Conservation (phyloP, 2,113 vertebrate species). For the Ceratotherium simum region DNA sequence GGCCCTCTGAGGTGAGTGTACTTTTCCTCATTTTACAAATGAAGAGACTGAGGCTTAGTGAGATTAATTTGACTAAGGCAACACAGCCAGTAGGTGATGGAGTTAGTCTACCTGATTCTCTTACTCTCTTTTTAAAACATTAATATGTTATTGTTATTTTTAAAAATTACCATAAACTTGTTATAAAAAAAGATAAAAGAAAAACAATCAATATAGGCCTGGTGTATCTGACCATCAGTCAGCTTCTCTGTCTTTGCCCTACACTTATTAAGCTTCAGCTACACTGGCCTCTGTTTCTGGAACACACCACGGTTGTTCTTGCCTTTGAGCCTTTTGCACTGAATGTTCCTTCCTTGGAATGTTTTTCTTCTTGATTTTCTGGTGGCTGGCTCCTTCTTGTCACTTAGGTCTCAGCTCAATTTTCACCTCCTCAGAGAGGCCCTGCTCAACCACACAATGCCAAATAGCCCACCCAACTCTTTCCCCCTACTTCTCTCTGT, state of each 20-base stretch:
- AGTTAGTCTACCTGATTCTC: background rate
- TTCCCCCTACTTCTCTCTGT: background rate
- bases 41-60: conserved; percentile 60
- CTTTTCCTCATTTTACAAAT: conserved; percentile 64
- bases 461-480: background rate
- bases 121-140: conserved; percentile 48
- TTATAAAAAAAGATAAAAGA: conserved; percentile 40
- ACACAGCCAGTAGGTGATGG: background rate
- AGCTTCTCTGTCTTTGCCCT: background rate
- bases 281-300: conserved; percentile 18
- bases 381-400: background rate
- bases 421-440: conserved; percentile 22
- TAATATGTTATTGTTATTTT: conserved; percentile 40
- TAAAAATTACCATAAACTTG: background rate
- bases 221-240: background rate
- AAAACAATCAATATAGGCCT: conserved; percentile 13
- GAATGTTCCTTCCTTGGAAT: conserved; percentile 24
- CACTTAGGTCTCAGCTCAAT: conserved; percentile 35
- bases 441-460: background rate
- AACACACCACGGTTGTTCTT: background rate
- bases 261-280: background rate
- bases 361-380: conserved; percentile 21
- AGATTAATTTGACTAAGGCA: conserved; percentile 48
- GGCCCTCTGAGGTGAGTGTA: conserved; percentile 50
- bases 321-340: background rate